Evolutionary conservation across 1,140 invertebrate genomes (phyloP).

Genomic region (Calliphora vicina): DNA sequence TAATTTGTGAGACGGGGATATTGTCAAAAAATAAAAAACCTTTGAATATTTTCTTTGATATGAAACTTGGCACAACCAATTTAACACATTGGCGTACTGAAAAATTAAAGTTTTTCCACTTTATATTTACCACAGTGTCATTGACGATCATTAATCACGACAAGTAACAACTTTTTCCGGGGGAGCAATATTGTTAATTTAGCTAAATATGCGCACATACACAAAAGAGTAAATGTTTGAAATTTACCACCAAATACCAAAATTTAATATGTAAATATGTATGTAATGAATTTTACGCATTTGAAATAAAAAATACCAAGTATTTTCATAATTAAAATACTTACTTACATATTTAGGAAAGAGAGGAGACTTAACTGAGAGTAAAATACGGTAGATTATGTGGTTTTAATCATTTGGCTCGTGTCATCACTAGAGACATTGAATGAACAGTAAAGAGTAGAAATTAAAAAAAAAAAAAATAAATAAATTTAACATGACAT

Average conservation of each 20-base stretch:
- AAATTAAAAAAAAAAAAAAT: too few species aligned
- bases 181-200: background rate
- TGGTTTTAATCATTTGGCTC: background rate
- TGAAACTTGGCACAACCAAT: too few species aligned
- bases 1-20: too few species aligned
- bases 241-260: too few species aligned
- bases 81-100: too few species aligned
- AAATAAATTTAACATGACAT: background rate
- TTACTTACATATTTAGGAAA: background rate
- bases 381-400: background rate
- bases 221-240: background rate
- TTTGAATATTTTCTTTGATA: too few species aligned
- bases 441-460: background rate
- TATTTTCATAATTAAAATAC: too few species aligned
- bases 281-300: background rate
- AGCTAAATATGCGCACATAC: background rate
- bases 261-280: too few species aligned
- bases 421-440: background rate
- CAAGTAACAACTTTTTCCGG: background rate
- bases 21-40: too few species aligned
- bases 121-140: background rate
- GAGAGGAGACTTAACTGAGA: background rate
- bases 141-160: background rate
- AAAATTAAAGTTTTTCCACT: too few species aligned
- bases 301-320: too few species aligned